Evolutionary conservation across 1,140 invertebrate species (phyloP).

Genomic region (Drosophila subobscura): DNA sequence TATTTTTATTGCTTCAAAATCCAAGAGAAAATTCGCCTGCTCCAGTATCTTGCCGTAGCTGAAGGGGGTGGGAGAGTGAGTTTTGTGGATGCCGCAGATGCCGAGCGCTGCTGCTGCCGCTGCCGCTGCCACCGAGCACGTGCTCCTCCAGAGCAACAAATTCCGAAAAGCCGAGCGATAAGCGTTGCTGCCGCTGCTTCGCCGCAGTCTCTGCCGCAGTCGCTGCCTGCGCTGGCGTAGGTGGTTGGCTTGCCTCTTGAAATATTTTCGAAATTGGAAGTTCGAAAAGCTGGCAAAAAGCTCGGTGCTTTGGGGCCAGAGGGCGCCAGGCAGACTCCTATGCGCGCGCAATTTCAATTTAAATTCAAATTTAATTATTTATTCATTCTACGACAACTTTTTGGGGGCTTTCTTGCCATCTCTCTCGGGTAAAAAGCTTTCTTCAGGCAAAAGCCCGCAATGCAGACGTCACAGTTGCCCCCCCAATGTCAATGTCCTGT

Average conservation of each 20-base stretch:
- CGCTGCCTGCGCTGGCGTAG: slow-evolving; percentile 12
- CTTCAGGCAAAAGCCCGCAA: slow-evolving; percentile 7
- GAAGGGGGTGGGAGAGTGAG: not conserved
- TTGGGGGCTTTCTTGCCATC: too few species aligned
- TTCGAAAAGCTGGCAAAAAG: slow-evolving; percentile 44
- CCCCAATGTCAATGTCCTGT: slow-evolving; percentile 50
- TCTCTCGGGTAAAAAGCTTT: not conserved
- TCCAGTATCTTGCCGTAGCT: not conserved
- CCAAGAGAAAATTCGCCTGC: slow-evolving; percentile 16
- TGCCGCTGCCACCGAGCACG: slow-evolving; percentile 43
- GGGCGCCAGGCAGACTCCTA: not conserved
- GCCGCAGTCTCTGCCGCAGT: slow-evolving; percentile 11
- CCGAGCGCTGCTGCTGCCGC: slow-evolving; percentile 19
- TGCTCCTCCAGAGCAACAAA: slow-evolving; percentile 41
- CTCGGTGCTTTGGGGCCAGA: slow-evolving; percentile 18
- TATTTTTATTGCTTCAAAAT: slow-evolving; percentile 24
- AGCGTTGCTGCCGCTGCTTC: slow-evolving; percentile 20
- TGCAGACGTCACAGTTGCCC: slow-evolving; percentile 54
- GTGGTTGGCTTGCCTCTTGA: slow-evolving; percentile 66
- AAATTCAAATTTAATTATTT: not conserved
- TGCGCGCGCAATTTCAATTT: not conserved
- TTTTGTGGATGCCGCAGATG: slow-evolving; percentile 44
- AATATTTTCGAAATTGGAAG: slow-evolving; percentile 76
- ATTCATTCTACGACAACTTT: slow-evolving; percentile 11
- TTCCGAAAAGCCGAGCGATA: too few species aligned